A percentile compares a stretch with the other conserved stretches of the same genome.
Evolutionary conservation across 2,797 vertebrate genomes (phyloP).

Genomic region (Sparus aurata): DNA sequence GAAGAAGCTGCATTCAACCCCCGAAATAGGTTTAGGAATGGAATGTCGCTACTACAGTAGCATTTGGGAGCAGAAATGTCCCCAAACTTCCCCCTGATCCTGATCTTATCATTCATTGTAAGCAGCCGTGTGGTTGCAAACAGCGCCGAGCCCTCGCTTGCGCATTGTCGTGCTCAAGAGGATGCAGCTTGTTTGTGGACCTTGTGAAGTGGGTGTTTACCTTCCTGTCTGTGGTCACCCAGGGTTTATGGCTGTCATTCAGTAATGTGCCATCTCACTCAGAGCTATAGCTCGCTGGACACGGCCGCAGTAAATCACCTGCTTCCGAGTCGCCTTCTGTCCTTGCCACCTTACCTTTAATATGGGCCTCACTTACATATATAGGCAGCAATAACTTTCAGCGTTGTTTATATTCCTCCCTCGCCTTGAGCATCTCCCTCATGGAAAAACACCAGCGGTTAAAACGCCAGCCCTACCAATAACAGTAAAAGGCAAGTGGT

Average conservation of each 20-base stretch:
- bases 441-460: slow-evolving; percentile 71
- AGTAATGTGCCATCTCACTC: slow-evolving; percentile 70
- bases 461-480: slow-evolving; percentile 21
- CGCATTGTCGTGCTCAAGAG: slow-evolving; percentile 65
- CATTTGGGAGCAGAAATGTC: slow-evolving; percentile 31
- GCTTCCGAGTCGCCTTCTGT: slow-evolving; percentile 59
- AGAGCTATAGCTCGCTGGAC: slow-evolving; percentile 49
- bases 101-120: slow-evolving; percentile 54
- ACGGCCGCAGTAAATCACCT: slow-evolving; percentile 57
- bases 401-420: slow-evolving; percentile 51
- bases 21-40: slow-evolving; percentile 38
- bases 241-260: slow-evolving; percentile 80
- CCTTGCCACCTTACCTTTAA: slow-evolving; percentile 61
- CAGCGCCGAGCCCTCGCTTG: slow-evolving; percentile 1
- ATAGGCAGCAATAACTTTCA: slow-evolving; percentile 55
- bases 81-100: slow-evolving; percentile 50
- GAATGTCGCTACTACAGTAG: slow-evolving; percentile 31
- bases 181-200: slow-evolving; percentile 72
- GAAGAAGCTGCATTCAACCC: neutral
- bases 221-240: slow-evolving; percentile 82
- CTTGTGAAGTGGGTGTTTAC: slow-evolving; percentile 74
- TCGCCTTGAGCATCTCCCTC: slow-evolving; percentile 42
- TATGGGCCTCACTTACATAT: slow-evolving; percentile 53
- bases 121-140: slow-evolving; percentile 54
- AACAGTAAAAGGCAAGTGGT: neutral